Conservation (phyloP, 2,113 vertebrate genomes). For the Ceuthmochares aereus region DNA sequence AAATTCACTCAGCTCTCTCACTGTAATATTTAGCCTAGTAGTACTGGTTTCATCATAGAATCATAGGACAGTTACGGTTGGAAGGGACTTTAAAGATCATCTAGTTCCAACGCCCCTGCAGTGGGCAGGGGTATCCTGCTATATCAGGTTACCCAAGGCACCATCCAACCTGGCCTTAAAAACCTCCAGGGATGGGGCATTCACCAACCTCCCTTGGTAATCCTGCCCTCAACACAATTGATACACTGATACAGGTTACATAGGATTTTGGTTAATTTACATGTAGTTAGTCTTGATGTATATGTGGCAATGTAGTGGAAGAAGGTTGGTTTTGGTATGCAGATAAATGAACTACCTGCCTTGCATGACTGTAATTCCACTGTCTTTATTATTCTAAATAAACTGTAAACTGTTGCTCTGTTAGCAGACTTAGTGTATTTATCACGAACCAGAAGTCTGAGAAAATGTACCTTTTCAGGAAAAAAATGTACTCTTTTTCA, state of each 20-base stretch:
- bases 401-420: background rate
- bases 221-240: background rate
- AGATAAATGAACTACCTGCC: background rate
- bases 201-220: background rate
- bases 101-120: too few relatives aligned
- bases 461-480: background rate
- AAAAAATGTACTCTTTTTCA: background rate
- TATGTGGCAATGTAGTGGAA: background rate
- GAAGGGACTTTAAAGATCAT: too few relatives aligned
- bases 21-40: background rate
- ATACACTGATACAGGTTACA: background rate
- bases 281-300: background rate
- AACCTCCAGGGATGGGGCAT: too few relatives aligned
- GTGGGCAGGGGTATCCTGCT: too few relatives aligned
- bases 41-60: too few relatives aligned
- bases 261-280: background rate
- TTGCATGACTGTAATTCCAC: background rate
- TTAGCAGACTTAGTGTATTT: background rate
- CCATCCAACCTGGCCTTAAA: too few relatives aligned
- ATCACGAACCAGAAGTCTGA: background rate
- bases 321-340: background rate
- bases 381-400: background rate
- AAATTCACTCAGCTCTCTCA: background rate
- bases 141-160: too few relatives aligned
- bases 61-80: too few relatives aligned